These are phyloP conservation scores for Amphilophus citrinellus DNA, from an alignment of 2,113 vertebrate genomes.

Conservation along the genomic window DNA sequence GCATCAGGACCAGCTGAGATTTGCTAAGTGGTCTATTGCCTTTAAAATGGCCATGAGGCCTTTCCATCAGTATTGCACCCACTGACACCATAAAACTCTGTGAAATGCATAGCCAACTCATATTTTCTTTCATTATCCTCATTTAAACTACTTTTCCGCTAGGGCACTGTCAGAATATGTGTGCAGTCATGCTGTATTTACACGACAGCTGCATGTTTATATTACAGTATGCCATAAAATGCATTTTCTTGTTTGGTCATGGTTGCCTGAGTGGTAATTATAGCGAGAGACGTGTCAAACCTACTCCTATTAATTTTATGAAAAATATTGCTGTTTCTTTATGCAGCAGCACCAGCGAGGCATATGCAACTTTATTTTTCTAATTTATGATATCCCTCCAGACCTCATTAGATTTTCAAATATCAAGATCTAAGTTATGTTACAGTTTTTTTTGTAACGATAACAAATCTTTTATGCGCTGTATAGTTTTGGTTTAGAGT, in stretches of 20 bases:
- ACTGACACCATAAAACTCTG: slow-evolving; percentile 41
- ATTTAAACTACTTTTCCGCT: slow-evolving; percentile 31
- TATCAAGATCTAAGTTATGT: slow-evolving; percentile 43
- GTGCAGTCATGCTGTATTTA: slow-evolving; percentile 40
- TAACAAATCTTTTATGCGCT: slow-evolving; percentile 37
- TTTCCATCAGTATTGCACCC: slow-evolving; percentile 49
- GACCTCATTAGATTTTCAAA: slow-evolving; percentile 60
- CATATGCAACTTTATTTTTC: slow-evolving; percentile 39
- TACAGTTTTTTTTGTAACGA: slow-evolving; percentile 42
- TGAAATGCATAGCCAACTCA: slow-evolving; percentile 35
- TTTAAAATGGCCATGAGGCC: slow-evolving; percentile 60
- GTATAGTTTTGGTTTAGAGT: slow-evolving; percentile 40
- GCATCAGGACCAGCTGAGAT: slow-evolving; percentile 65
- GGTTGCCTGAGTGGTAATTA: slow-evolving; percentile 50
- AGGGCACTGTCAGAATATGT: slow-evolving; percentile 14
- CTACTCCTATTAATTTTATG: slow-evolving; percentile 26
- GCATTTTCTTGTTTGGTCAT: slow-evolving; percentile 37
- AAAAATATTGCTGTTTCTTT: slow-evolving; percentile 30
- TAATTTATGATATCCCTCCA: slow-evolving; percentile 51
- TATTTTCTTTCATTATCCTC: slow-evolving; percentile 33
- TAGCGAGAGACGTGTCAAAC: slow-evolving; percentile 43
- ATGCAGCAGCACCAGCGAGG: slow-evolving; percentile 14
- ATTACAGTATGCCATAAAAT: slow-evolving; percentile 11
- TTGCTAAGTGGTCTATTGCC: slow-evolving; percentile 61
- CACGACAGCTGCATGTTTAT: slow-evolving; percentile 40